These are phyloP conservation scores for Passerculus sandwichensis DNA, from an alignment of 2,797 vertebrate species.

Conservation along the genomic window DNA sequence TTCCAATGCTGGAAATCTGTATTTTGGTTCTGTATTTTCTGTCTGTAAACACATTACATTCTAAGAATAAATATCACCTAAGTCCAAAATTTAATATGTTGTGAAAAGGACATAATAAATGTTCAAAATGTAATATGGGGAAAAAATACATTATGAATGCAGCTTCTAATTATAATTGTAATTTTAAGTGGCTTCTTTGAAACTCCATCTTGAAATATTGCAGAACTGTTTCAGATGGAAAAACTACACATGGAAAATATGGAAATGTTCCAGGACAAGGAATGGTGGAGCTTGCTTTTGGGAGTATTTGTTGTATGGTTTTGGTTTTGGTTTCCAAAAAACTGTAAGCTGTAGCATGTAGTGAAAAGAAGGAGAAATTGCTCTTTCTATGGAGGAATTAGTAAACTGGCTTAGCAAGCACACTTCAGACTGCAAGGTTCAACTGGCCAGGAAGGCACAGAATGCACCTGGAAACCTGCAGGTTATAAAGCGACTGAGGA, in stretches of 20 bases:
- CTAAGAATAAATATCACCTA: not conserved
- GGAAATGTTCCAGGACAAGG: not conserved
- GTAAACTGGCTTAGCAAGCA: not conserved
- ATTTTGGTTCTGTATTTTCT: not conserved
- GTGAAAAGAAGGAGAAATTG: not conserved
- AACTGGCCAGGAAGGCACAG: not conserved
- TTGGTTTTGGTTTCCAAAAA: not conserved
- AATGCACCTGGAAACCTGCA: not conserved
- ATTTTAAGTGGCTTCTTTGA: not conserved
- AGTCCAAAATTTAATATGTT: not conserved
- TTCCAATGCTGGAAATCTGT: not conserved
- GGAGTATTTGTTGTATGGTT: not conserved
- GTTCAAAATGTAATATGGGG: not conserved
- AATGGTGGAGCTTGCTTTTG: rapidly evolving
- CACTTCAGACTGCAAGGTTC: not conserved
- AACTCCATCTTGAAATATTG: not conserved
- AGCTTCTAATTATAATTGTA: not conserved
- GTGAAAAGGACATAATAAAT: not conserved
- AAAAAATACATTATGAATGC: not conserved
- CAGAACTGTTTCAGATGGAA: not conserved
- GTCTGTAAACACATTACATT: not conserved
- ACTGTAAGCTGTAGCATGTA: not conserved
- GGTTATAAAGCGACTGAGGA: not conserved
- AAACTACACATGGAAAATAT: not conserved
- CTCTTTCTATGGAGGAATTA: not conserved